These are phyloP conservation scores for Etheostoma cragini DNA, from an alignment of 2,113 vertebrate species.

Conservation along the genomic window DNA sequence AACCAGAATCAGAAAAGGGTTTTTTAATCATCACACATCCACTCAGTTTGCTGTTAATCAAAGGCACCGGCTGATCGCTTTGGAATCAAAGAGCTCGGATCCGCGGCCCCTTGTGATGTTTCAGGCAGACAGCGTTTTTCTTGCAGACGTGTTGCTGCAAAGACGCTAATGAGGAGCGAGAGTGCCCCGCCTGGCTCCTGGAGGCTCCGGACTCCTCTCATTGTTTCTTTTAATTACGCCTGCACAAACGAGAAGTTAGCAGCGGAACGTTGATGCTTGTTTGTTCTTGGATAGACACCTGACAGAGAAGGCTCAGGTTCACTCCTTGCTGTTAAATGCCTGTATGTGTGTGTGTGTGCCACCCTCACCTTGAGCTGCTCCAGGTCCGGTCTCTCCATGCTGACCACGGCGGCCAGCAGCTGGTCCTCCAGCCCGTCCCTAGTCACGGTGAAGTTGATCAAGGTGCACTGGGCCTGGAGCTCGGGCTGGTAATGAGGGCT, in stretches of 20 bases:
- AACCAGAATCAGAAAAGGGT: too few species aligned
- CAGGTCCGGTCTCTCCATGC: slow-evolving; percentile 92
- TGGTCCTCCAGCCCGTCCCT: slow-evolving; percentile 94
- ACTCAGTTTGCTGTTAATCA: slow-evolving; percentile 62
- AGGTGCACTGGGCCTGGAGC: slow-evolving; percentile 96
- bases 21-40: slow-evolving; percentile 59
- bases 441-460: slow-evolving; percentile 96
- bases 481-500: slow-evolving; percentile 97
- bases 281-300: slow-evolving; percentile 46
- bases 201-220: slow-evolving; percentile 32
- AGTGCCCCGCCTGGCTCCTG: slow-evolving; percentile 6
- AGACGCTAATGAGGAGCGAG: slow-evolving; percentile 47
- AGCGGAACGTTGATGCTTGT: slow-evolving; percentile 17
- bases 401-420: slow-evolving; percentile 91
- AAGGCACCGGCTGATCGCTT: slow-evolving; percentile 70
- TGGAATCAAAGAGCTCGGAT: slow-evolving; percentile 61
- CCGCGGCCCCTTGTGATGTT: slow-evolving; percentile 53
- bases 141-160: slow-evolving; percentile 23
- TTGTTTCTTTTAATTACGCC: slow-evolving; percentile 62
- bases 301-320: slow-evolving; percentile 28
- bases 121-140: slow-evolving; percentile 31
- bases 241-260: slow-evolving; percentile 19
- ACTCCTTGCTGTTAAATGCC: slow-evolving; percentile 1
- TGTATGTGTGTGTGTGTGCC: not conserved
- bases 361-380: slow-evolving; percentile 92